Conservation (phyloP, 1,140 invertebrate genomes). For the Hermetia illucens region DNA sequence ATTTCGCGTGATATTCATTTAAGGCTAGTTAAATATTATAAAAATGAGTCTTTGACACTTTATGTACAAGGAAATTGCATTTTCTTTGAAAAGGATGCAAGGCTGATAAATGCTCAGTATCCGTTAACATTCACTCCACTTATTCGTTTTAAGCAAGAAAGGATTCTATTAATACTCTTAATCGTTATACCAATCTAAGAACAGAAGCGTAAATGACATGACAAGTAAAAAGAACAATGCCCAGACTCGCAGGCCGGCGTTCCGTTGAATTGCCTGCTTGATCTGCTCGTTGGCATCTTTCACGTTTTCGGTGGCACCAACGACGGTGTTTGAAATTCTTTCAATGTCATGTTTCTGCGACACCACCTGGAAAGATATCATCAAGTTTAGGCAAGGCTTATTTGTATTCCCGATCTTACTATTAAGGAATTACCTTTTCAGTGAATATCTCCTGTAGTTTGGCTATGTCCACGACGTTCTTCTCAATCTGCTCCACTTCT, state of each 20-base stretch:
- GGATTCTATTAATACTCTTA: no score
- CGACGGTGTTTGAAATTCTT: conserved; percentile 68
- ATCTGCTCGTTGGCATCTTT: conserved; percentile 95
- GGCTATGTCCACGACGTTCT: conserved; percentile 89
- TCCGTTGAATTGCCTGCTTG: conserved; percentile 87
- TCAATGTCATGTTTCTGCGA: conserved; percentile 91
- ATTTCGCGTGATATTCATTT: no score
- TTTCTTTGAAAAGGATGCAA: no score
- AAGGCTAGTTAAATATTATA: no score
- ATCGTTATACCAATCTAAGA: conserved; percentile 98
- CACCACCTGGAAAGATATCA: conserved; percentile 35
- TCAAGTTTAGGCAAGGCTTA: neutral
- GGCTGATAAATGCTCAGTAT: no score
- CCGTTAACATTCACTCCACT: no score
- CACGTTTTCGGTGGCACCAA: conserved; percentile 88
- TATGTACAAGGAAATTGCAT: no score
- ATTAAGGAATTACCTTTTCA: conserved; percentile 65
- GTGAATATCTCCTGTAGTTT: conserved; percentile 94
- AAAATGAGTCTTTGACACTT: no score
- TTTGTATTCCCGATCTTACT: neutral
- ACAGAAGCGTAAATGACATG: conserved; percentile 88
- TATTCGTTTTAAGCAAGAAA: no score
- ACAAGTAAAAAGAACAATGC: conserved; percentile 91
- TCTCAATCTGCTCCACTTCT: conserved; percentile 75
- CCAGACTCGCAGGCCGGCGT: conserved; percentile 85